These are phyloP conservation scores for Channa argus DNA, from an alignment of 2,113 vertebrate genomes.

Conservation along the genomic window DNA sequence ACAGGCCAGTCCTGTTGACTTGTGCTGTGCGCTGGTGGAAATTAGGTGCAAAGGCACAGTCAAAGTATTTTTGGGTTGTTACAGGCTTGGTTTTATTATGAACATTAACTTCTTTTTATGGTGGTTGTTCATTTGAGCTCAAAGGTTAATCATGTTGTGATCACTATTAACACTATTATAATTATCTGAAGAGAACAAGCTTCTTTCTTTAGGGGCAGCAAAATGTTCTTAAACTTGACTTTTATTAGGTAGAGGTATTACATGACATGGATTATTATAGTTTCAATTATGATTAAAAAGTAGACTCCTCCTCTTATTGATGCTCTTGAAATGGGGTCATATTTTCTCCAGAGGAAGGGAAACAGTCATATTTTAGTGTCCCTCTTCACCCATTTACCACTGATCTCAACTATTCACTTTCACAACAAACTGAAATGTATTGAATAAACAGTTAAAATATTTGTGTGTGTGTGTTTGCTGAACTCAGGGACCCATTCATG, in stretches of 20 bases:
- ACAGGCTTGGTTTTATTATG: not conserved
- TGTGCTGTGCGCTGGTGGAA: not conserved
- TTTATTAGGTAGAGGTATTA: conserved; percentile 2
- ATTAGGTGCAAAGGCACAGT: not conserved
- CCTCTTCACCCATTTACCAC: conserved; percentile 15
- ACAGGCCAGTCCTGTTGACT: conserved; percentile 2
- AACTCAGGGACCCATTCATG: conserved; percentile 88
- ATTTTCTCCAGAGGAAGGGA: conserved; percentile 43
- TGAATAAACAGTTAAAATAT: conserved; percentile 19
- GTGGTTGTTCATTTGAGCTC: not conserved
- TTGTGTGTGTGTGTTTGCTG: conserved; percentile 12
- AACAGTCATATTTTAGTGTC: conserved; percentile 11
- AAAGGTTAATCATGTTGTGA: not conserved
- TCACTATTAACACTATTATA: not conserved
- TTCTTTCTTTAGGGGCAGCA: conserved; percentile 32
- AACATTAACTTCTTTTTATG: not conserved
- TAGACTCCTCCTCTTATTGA: conserved; percentile 11
- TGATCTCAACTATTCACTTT: conserved; percentile 3
- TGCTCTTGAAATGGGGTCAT: conserved; percentile 51
- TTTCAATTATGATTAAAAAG: conserved; percentile 56
- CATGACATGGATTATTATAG: conserved; percentile 56
- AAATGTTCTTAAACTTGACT: conserved; percentile 7
- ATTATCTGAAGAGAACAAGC: not conserved
- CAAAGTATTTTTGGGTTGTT: not conserved
- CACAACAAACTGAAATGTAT: not conserved